Evolutionary conservation across 1,140 invertebrate species (phyloP).

Genomic region (Drosophila nikananu): DNA sequence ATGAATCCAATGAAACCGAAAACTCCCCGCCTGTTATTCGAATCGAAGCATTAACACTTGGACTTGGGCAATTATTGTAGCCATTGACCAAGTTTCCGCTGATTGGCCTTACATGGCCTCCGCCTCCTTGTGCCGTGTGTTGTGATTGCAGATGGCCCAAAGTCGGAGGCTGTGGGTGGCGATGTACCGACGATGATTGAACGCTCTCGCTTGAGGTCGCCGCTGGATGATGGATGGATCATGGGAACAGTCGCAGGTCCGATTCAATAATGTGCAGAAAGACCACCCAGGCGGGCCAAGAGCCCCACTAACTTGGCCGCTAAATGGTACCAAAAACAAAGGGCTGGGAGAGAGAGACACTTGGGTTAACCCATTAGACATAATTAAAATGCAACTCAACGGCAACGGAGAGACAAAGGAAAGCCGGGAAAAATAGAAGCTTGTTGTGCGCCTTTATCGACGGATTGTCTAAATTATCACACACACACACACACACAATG

Average conservation of each 20-base stretch:
- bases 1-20: constrained; percentile 68
- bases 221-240: constrained; percentile 76
- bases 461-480: constrained; percentile 76
- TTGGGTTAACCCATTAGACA: constrained; percentile 48
- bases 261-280: constrained; percentile 42
- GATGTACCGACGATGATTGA: constrained; percentile 72
- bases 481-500: constrained; percentile 60
- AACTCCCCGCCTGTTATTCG: constrained; percentile 42
- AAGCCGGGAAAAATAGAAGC: constrained; percentile 51
- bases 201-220: constrained; percentile 63
- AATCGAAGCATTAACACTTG: constrained; percentile 68
- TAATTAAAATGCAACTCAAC: constrained; percentile 76
- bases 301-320: constrained; percentile 55
- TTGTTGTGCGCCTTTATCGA: constrained; percentile 77
- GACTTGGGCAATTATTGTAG: constrained; percentile 60
- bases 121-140: constrained; percentile 33
- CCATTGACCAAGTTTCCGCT: constrained; percentile 78
- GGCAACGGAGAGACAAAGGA: constrained; percentile 45
- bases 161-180: constrained; percentile 66
- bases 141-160: constrained; percentile 64
- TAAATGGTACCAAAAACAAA: constrained; percentile 65
- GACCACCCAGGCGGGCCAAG: constrained; percentile 58
- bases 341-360: not conserved
- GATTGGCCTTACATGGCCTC: constrained; percentile 75
- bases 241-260: constrained; percentile 58